Conservation (phyloP, 2,797 vertebrate species). For the Rhabdomys pumilio region DNA sequence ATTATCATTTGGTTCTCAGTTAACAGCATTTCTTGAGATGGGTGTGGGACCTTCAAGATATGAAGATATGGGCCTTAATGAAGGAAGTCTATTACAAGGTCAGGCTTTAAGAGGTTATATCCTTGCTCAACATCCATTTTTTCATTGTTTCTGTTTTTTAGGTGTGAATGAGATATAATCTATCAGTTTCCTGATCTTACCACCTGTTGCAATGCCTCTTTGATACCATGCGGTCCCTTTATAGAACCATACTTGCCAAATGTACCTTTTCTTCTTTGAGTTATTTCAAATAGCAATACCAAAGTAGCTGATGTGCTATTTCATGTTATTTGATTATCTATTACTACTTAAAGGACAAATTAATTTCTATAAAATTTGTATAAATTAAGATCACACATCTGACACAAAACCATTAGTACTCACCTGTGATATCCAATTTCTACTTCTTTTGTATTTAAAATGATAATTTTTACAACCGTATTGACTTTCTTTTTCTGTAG, state of each 20-base stretch:
- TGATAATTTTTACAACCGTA: background rate
- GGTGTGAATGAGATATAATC: background rate
- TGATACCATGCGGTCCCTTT: too few relatives aligned
- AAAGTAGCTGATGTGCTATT: background rate
- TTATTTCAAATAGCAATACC: background rate
- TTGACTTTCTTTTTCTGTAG: background rate
- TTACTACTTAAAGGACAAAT: rapidly evolving
- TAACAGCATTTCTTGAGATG: background rate
- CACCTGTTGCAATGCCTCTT: too few relatives aligned
- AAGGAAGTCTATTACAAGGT: background rate
- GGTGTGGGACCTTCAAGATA: too few relatives aligned
- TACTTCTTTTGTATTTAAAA: background rate
- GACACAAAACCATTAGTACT: background rate
- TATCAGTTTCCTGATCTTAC: background rate
- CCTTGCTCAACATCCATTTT: too few relatives aligned
- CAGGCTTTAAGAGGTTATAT: background rate
- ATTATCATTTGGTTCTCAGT: background rate
- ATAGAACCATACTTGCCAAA: background rate
- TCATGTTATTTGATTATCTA: background rate
- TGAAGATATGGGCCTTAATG: background rate
- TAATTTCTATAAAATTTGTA: rapidly evolving
- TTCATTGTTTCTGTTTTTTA: background rate
- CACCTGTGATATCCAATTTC: background rate
- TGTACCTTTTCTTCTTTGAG: background rate
- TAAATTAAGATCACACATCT: background rate